Conservation (phyloP, 2,888 invertebrate species). For the Drosophila antonietae region DNA sequence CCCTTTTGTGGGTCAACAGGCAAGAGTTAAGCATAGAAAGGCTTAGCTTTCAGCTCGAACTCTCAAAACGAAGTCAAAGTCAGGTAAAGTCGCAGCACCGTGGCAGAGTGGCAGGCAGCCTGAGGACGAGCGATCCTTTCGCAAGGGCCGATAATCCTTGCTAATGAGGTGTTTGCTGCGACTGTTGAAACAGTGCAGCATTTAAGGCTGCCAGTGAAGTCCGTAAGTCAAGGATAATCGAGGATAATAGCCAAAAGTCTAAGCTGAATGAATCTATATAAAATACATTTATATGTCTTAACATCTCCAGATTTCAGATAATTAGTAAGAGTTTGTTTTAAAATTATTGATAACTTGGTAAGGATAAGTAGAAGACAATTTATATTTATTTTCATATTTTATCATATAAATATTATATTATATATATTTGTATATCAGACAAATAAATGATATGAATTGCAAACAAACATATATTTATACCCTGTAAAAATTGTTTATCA, state of each 20-base stretch:
- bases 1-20: constrained; percentile 59
- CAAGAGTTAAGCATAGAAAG: constrained; percentile 71
- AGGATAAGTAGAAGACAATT: neutral
- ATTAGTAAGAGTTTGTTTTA: neutral
- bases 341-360: neutral
- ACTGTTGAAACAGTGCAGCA: constrained; percentile 21
- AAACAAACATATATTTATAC: too few relatives aligned
- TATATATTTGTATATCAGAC: too few relatives aligned
- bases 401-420: too few relatives aligned
- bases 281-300: neutral
- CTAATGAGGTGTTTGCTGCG: constrained; percentile 76
- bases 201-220: constrained; percentile 51
- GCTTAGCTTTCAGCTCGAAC: constrained; percentile 67
- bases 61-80: constrained; percentile 41
- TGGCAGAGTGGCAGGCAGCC: neutral
- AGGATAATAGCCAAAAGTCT: constrained; percentile 43
- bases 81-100: constrained; percentile 52
- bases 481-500: too few relatives aligned
- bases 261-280: constrained; percentile 43
- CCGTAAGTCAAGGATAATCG: constrained; percentile 82
- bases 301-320: neutral
- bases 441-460: too few relatives aligned
- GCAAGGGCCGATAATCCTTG: constrained; percentile 68
- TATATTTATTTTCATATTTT: too few relatives aligned
- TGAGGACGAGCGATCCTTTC: neutral